Conservation (phyloP, 2,113 vertebrate species). For the Excalfactoria chinensis region DNA sequence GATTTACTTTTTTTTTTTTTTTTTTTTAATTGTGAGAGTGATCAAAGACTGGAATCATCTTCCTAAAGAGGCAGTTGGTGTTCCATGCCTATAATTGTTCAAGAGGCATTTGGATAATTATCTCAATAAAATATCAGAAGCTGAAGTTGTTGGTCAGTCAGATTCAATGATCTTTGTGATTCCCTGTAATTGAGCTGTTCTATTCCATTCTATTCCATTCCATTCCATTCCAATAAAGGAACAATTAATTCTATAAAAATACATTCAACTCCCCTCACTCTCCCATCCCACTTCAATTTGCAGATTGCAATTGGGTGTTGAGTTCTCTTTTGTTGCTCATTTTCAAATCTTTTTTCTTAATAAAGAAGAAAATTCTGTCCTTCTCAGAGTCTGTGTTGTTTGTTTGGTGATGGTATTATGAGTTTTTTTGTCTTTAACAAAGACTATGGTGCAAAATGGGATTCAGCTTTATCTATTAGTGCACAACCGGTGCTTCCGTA, state of each 20-base stretch:
- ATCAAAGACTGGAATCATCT: not conserved
- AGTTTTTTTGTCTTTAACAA: not conserved
- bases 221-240: too few relatives aligned
- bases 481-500: not conserved
- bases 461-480: not conserved
- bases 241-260: not conserved
- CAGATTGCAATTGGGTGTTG: not conserved
- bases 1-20: not conserved
- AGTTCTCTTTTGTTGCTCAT: not conserved
- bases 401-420: not conserved
- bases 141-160: not conserved
- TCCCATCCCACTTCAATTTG: not conserved
- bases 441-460: not conserved
- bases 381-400: not conserved
- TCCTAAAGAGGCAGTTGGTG: not conserved
- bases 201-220: not conserved
- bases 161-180: not conserved
- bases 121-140: not conserved
- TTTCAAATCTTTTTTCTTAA: not conserved
- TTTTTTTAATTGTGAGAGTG: not conserved
- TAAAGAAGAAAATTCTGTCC: not conserved
- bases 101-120: not conserved
- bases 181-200: not conserved
- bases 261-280: not conserved
- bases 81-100: not conserved